A percentile compares a stretch with the other conserved stretches of the same genome.
Evolutionary conservation across 2,113 vertebrate species (phyloP).

Genomic region (Odocoileus virginianus): DNA sequence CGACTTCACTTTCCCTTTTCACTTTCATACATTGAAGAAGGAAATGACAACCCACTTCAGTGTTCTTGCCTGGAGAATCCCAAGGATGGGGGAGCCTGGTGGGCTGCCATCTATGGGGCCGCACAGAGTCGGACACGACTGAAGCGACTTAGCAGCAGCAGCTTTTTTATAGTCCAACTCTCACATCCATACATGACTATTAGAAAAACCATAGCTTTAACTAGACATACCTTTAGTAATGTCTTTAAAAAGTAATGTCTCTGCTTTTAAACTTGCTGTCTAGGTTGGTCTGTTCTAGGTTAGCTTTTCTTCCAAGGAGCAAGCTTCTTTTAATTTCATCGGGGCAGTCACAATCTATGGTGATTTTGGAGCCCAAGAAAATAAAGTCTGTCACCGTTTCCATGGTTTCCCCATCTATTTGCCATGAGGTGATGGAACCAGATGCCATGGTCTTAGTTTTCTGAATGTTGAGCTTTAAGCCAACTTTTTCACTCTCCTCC

Average conservation of each 20-base stretch:
- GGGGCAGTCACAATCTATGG: background rate
- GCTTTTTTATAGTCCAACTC: background rate
- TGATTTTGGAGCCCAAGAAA: background rate
- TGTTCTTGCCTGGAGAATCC: no score
- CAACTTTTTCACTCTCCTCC: background rate
- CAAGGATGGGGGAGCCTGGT: no score
- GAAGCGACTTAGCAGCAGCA: no score
- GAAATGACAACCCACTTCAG: no score
- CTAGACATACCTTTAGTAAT: background rate
- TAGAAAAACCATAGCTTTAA: background rate
- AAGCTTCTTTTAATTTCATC: background rate
- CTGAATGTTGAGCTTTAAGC: background rate
- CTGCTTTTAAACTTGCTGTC: background rate
- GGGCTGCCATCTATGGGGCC: no score
- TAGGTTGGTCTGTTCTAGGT: background rate
- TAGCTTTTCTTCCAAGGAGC: background rate
- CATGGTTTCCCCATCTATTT: background rate
- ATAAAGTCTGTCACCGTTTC: background rate
- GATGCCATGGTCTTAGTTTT: background rate
- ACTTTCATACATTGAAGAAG: no score
- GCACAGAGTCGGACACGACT: no score
- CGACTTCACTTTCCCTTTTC: no score
- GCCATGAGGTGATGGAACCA: background rate
- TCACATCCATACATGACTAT: background rate
- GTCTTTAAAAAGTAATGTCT: background rate